Conservation (phyloP, 1,140 invertebrate species). For the Sminthurides bifidus region DNA sequence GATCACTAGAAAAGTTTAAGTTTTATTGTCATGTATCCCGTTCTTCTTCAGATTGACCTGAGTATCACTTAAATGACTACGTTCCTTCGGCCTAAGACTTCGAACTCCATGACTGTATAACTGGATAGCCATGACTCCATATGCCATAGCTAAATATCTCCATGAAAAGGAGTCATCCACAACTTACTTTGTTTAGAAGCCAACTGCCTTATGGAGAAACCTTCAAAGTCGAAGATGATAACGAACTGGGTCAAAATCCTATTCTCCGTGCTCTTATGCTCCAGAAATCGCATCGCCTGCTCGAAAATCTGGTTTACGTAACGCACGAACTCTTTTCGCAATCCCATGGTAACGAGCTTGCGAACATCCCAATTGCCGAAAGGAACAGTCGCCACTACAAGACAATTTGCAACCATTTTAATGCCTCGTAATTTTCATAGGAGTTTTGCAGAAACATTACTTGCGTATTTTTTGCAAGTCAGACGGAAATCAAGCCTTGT, state of each 20-base stretch:
- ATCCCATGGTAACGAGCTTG: slow-evolving; percentile 3
- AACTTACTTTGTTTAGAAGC: slow-evolving; percentile 9
- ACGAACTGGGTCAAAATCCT: slow-evolving; percentile 12
- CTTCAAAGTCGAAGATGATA: slow-evolving; percentile 15
- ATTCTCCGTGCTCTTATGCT: not conserved
- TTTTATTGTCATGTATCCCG: no score
- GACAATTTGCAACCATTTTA: not conserved
- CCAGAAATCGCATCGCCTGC: slow-evolving; percentile 5
- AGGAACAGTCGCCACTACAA: slow-evolving; percentile 15
- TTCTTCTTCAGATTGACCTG: no score
- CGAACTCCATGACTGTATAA: not conserved
- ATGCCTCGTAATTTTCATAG: not conserved
- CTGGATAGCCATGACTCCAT: not conserved
- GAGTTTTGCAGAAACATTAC: not conserved
- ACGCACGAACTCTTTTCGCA: slow-evolving; percentile 4
- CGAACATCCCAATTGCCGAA: slow-evolving; percentile 25
- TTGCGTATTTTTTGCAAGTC: not conserved
- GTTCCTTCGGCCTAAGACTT: no score
- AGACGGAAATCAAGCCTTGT: not conserved
- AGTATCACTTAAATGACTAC: no score
- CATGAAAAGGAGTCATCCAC: not conserved
- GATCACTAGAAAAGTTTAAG: slow-evolving; percentile 15
- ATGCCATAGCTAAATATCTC: not conserved
- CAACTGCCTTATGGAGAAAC: slow-evolving; percentile 16
- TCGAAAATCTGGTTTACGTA: slow-evolving; percentile 18